Percentiles rank a stretch among this genome's conserved stretches.
Evolutionary conservation across 2,888 invertebrate genomes (phyloP).

Genomic region (Boloria euphrosyne): DNA sequence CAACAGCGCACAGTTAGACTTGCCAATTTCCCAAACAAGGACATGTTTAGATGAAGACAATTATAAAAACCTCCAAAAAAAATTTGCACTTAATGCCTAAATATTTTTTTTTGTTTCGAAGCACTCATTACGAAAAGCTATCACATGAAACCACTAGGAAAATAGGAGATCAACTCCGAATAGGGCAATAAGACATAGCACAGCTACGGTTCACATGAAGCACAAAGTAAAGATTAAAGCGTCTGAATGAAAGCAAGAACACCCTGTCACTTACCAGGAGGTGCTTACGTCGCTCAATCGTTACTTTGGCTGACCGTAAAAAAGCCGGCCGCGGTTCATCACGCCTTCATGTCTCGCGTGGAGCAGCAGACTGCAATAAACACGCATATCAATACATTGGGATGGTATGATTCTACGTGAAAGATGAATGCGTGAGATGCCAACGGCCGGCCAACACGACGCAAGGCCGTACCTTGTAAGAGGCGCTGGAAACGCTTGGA

Average conservation of each 20-base stretch:
- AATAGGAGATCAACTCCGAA: constrained; percentile 31
- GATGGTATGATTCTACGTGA: constrained; percentile 75
- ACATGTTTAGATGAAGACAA: constrained; percentile 24
- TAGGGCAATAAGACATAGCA: constrained; percentile 30
- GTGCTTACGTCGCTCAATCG: constrained; percentile 79
- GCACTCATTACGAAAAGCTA: constrained; percentile 30
- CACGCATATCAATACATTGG: constrained; percentile 76
- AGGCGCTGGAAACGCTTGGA: constrained; percentile 90
- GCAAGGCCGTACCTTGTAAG: constrained; percentile 86
- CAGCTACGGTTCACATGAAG: constrained; percentile 69
- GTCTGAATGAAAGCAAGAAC: constrained; percentile 77
- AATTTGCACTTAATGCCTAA: background rate
- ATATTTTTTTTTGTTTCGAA: constrained; percentile 12
- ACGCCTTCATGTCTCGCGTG: constrained; percentile 74
- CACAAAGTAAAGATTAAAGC: constrained; percentile 82
- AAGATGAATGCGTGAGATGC: constrained; percentile 77
- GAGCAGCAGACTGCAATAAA: constrained; percentile 78
- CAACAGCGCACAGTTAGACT: constrained; percentile 14
- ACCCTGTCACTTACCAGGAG: constrained; percentile 82
- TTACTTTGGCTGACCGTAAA: constrained; percentile 77
- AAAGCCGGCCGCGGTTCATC: constrained; percentile 79
- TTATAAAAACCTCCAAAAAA: constrained; percentile 21
- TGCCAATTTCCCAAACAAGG: constrained; percentile 27
- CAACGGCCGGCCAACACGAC: constrained; percentile 61
- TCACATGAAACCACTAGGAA: constrained; percentile 31